Percentiles rank a stretch among this genome's conserved stretches.
These are phyloP conservation scores for Ephestia elutella DNA, from an alignment of 1,140 invertebrate species.

Conservation along the genomic window DNA sequence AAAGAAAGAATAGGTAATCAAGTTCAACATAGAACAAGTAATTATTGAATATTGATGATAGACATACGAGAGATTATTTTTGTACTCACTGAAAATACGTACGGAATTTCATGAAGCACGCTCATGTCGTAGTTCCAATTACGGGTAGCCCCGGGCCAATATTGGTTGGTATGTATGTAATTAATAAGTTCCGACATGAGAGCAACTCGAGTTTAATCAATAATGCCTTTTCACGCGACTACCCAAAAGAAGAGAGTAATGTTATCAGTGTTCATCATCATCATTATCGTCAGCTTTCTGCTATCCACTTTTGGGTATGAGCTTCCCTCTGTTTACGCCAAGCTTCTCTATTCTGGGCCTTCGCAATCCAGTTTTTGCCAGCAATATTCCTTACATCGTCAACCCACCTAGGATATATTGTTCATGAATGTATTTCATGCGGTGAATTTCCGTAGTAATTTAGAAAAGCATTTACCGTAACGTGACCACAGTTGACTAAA, in stretches of 20 bases:
- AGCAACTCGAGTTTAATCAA: background rate
- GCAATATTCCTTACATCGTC: no score
- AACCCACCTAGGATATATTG: no score
- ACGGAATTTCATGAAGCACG: background rate
- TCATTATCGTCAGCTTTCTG: no score
- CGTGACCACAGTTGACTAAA: slow-evolving; percentile 1
- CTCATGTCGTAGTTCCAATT: background rate
- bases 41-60: background rate
- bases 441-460: background rate
- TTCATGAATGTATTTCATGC: no score
- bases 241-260: no score
- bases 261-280: no score
- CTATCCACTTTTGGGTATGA: no score
- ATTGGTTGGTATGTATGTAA: background rate
- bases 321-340: no score
- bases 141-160: background rate
- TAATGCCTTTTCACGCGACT: background rate
- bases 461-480: background rate
- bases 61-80: background rate
- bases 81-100: background rate
- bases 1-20: no score
- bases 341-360: no score
- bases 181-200: background rate
- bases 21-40: no score
- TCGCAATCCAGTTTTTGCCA: no score